These are phyloP conservation scores for Galaxea fascicularis DNA, from an alignment of 92 coral and sea anemone species.

Conservation along the genomic window DNA sequence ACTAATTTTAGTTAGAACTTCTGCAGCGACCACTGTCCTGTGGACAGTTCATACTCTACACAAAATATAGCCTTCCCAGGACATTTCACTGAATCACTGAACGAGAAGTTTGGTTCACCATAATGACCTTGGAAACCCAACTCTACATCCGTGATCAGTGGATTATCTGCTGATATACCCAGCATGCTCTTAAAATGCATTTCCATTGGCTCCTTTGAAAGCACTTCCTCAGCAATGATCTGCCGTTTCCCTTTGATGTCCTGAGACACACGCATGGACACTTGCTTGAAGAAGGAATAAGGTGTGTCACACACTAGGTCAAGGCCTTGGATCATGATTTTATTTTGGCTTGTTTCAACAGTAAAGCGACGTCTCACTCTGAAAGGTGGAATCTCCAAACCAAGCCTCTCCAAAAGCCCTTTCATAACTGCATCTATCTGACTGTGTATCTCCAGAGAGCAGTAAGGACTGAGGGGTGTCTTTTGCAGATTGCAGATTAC, in stretches of 20 bases:
- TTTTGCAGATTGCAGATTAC: slow-evolving; percentile 72
- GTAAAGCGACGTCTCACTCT: slow-evolving; percentile 75
- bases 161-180: slow-evolving; percentile 40
- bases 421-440: slow-evolving; percentile 59
- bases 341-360: slow-evolving; percentile 57
- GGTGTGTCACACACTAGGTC: slow-evolving; percentile 75
- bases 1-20: not conserved
- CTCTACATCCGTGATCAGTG: slow-evolving; percentile 50
- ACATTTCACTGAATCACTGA: slow-evolving; percentile 41
- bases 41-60: slow-evolving; percentile 56
- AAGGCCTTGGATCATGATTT: slow-evolving; percentile 72
- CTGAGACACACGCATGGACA: slow-evolving; percentile 61
- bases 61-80: slow-evolving; percentile 67
- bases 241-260: slow-evolving; percentile 37
- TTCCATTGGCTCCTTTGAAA: slow-evolving; percentile 71
- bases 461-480: slow-evolving; percentile 59
- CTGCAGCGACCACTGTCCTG: slow-evolving; percentile 61
- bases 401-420: slow-evolving; percentile 61
- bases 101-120: slow-evolving; percentile 66
- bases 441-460: slow-evolving; percentile 67
- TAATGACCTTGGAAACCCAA: slow-evolving; percentile 77
- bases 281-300: slow-evolving; percentile 69
- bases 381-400: slow-evolving; percentile 62
- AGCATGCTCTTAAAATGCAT: slow-evolving; percentile 46
- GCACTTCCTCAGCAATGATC: slow-evolving; percentile 53